Evolutionary conservation across 2,797 vertebrate species (phyloP).

Genomic region (Coccyzus lansbergi): DNA sequence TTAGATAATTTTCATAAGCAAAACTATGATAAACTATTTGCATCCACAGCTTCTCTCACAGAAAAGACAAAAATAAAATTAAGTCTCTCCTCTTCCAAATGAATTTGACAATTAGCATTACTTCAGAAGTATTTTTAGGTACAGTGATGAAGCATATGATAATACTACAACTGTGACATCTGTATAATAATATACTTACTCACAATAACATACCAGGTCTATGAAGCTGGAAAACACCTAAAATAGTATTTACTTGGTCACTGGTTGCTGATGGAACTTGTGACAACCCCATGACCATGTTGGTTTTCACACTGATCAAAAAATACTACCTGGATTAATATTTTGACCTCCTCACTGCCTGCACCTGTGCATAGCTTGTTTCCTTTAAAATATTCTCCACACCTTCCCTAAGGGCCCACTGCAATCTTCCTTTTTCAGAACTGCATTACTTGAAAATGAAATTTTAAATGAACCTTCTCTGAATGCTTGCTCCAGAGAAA

Average conservation of each 20-base stretch:
- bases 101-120: slow-evolving; percentile 12
- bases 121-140: slow-evolving; percentile 6
- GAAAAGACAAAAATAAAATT: slow-evolving; percentile 34
- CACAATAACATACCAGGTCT: not conserved
- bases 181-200: not conserved
- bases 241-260: not conserved
- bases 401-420: not conserved
- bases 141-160: not conserved
- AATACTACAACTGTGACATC: slow-evolving; percentile 5
- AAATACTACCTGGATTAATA: not conserved
- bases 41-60: not conserved
- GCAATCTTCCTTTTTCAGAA: not conserved
- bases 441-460: not conserved
- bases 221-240: not conserved
- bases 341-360: not conserved
- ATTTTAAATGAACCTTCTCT: not conserved
- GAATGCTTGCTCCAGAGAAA: not conserved
- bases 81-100: slow-evolving; percentile 12
- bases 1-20: not conserved
- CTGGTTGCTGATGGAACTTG: not conserved
- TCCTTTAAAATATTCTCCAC: not conserved
- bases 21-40: slow-evolving; percentile 20
- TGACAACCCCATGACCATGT: not conserved
- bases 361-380: not conserved
- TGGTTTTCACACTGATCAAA: not conserved